Conservation (phyloP, 1,140 invertebrate species). For the Drosophila repleta region DNA sequence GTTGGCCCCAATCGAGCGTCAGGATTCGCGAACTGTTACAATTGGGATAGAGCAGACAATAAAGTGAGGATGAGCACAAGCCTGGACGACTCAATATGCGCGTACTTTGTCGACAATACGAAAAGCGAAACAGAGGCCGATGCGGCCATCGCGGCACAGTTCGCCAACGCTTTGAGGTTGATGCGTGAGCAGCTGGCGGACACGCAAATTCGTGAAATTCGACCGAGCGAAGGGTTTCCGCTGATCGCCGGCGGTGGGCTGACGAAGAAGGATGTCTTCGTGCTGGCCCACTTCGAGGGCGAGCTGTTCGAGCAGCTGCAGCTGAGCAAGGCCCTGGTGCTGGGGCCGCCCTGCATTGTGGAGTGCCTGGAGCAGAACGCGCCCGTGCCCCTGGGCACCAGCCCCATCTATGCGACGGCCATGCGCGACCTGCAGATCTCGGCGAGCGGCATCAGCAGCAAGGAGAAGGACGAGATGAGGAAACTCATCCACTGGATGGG, state of each 20-base stretch:
- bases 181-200: slow-evolving; percentile 64
- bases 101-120: slow-evolving; percentile 72
- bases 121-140: slow-evolving; percentile 39
- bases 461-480: slow-evolving; percentile 88
- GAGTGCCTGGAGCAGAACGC: slow-evolving; percentile 89
- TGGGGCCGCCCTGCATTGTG: slow-evolving; percentile 92
- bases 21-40: slow-evolving; percentile 1
- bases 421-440: slow-evolving; percentile 91
- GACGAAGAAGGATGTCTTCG: slow-evolving; percentile 89
- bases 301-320: slow-evolving; percentile 87
- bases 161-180: slow-evolving; percentile 42
- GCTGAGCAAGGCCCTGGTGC: slow-evolving; percentile 88
- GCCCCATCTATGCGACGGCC: slow-evolving; percentile 91
- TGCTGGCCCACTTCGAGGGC: slow-evolving; percentile 90
- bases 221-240: slow-evolving; percentile 68
- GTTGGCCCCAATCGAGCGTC: neutral
- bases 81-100: slow-evolving; percentile 73
- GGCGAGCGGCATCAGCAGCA: slow-evolving; percentile 88
- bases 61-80: slow-evolving; percentile 57
- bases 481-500: slow-evolving; percentile 92
- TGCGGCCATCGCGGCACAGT: slow-evolving; percentile 40
- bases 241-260: slow-evolving; percentile 83
- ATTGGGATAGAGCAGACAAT: neutral
- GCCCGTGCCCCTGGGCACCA: slow-evolving; percentile 89
- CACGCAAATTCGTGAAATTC: slow-evolving; percentile 71